Conservation (phyloP, 1,140 invertebrate species). For the Chionoecetes opilio region DNA sequence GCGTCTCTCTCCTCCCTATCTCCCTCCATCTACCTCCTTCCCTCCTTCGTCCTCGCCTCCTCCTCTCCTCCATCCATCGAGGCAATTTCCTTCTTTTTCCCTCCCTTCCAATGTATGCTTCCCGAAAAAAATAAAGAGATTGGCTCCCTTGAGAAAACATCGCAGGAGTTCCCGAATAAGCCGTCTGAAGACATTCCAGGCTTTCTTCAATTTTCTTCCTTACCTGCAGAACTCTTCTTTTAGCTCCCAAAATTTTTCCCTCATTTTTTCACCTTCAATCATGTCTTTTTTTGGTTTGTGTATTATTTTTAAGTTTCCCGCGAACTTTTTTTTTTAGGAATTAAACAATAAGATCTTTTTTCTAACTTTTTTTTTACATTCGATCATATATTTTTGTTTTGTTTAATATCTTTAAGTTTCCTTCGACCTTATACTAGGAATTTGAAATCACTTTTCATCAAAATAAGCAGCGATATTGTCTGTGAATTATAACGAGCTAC, state of each 20-base stretch:
- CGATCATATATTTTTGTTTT: too few relatives aligned
- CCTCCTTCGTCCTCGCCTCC: background rate
- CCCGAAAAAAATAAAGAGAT: background rate
- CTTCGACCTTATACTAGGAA: too few relatives aligned
- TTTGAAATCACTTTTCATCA: too few relatives aligned
- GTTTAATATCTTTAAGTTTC: too few relatives aligned
- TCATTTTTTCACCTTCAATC: background rate
- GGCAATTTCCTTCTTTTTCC: background rate
- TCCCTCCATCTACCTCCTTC: background rate
- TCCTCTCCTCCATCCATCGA: background rate
- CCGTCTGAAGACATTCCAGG: background rate
- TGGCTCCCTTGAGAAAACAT: too few relatives aligned
- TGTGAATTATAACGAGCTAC: too few relatives aligned
- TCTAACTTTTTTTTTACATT: too few relatives aligned
- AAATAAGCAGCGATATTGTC: too few relatives aligned
- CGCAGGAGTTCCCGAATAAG: background rate
- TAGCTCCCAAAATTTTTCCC: background rate
- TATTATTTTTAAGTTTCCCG: too few relatives aligned
- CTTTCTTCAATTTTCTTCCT: background rate
- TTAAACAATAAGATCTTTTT: too few relatives aligned
- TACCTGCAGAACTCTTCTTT: background rate
- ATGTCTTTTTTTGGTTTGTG: background rate
- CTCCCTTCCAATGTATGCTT: background rate
- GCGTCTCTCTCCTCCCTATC: slow-evolving; percentile 33
- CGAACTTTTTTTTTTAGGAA: too few relatives aligned